Evolutionary conservation across 2,113 vertebrate species (phyloP).

Genomic region (Silurus meridionalis): DNA sequence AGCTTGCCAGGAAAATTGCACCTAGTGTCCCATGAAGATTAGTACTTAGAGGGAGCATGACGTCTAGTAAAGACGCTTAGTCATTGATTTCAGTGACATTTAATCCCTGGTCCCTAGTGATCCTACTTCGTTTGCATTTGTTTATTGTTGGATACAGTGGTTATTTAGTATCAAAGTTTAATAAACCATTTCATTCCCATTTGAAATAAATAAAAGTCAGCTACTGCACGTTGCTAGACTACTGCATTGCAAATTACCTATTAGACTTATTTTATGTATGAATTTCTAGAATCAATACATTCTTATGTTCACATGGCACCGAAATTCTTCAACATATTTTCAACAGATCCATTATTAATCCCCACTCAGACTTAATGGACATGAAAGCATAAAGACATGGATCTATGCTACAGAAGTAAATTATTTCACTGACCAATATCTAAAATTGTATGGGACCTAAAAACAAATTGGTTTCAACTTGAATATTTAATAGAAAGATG

Average conservation of each 20-base stretch:
- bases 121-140: constrained; percentile 16
- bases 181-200: not conserved
- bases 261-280: not conserved
- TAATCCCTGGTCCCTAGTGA: constrained; percentile 35
- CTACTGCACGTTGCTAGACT: not conserved
- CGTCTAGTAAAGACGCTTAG: constrained; percentile 40
- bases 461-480: constrained; percentile 38
- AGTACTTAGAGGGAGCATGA: constrained; percentile 34
- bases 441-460: constrained; percentile 45
- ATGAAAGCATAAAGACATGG: constrained; percentile 46
- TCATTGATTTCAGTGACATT: constrained; percentile 47
- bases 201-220: not conserved
- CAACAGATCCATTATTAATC: constrained; percentile 50
- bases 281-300: not conserved
- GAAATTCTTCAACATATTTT: not conserved
- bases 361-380: constrained; percentile 51
- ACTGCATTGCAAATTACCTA: not conserved
- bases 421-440: constrained; percentile 15
- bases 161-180: not conserved
- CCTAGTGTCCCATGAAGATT: constrained; percentile 48
- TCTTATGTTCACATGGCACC: not conserved
- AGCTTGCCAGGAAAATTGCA: constrained; percentile 50
- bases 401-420: constrained; percentile 38
- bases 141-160: constrained; percentile 20
- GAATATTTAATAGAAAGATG: constrained; percentile 56